phyloP scores from a whole-genome alignment of 2,797 vertebrate genomes.

The Darevskia nairensis region DNA sequence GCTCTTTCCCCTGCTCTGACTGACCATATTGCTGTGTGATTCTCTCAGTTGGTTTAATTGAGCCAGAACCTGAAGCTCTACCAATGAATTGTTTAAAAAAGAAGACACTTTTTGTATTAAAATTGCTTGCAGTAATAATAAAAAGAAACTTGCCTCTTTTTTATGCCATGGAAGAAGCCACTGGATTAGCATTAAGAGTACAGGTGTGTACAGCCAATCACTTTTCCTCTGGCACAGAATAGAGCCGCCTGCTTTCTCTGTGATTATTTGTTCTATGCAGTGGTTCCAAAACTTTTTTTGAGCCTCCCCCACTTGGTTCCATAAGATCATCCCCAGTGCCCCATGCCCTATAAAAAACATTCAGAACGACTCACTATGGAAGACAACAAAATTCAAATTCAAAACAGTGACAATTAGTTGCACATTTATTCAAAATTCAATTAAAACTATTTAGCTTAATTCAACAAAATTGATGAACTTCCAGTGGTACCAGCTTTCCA shows the following conservation, averaged over 20 bases:
- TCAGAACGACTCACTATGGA: no score
- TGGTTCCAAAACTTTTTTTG: no score
- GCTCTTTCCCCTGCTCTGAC: conserved; percentile 73
- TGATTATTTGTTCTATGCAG: no score
- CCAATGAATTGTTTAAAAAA: conserved; percentile 86
- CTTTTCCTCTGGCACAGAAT: neutral
- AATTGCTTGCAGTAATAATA: conserved; percentile 87
- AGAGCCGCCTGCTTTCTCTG: neutral
- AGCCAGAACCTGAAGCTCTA: conserved; percentile 84
- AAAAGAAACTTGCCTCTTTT: conserved; percentile 77
- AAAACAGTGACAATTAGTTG: no score
- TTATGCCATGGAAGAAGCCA: conserved; percentile 60
- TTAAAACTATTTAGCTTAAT: no score
- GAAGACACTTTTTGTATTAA: conserved; percentile 85
- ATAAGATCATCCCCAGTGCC: no score
- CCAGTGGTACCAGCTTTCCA: no score
- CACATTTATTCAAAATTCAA: no score
- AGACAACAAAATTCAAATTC: no score
- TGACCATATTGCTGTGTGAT: conserved; percentile 84
- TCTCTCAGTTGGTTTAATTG: conserved; percentile 84
- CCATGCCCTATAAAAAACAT: no score
- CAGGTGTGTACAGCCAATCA: neutral
- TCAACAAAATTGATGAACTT: no score
- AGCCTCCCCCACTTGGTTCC: no score
- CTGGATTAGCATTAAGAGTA: neutral